Evolutionary conservation across 2,888 invertebrate genomes (phyloP).

Genomic region (Acleris sparsana): DNA sequence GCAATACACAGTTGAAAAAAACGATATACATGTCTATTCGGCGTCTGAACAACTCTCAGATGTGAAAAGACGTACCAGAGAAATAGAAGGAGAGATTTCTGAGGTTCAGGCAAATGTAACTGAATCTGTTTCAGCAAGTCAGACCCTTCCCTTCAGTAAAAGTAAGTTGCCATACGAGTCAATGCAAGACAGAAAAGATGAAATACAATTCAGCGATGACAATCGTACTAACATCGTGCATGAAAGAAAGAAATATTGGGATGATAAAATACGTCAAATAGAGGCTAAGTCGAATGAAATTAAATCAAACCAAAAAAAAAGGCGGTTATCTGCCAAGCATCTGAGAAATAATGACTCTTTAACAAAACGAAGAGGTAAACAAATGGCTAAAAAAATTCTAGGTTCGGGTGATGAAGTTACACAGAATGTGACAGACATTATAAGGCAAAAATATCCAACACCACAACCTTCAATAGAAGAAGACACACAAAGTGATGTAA

Average conservation of each 20-base stretch:
- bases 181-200: constrained; percentile 43
- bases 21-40: constrained; percentile 71
- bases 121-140: constrained; percentile 82
- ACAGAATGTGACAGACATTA: constrained; percentile 42
- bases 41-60: constrained; percentile 77
- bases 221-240: constrained; percentile 66
- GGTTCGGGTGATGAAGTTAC: constrained; percentile 51
- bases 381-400: constrained; percentile 69
- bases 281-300: constrained; percentile 70
- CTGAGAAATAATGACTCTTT: constrained; percentile 71
- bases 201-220: constrained; percentile 62
- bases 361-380: constrained; percentile 72
- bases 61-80: constrained; percentile 75
- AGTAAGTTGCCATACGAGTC: constrained; percentile 43
- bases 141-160: constrained; percentile 61
- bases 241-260: constrained; percentile 80
- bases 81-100: constrained; percentile 78
- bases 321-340: constrained; percentile 60
- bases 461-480: constrained; percentile 40
- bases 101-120: constrained; percentile 80
- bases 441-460: constrained; percentile 38
- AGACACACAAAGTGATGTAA: constrained; percentile 47
- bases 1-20: constrained; percentile 48
- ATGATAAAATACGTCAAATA: constrained; percentile 74
- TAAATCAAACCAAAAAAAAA: constrained; percentile 60